Evolutionary conservation across 2,888 invertebrate species (phyloP).

Genomic region (Adelognathus sp.): DNA sequence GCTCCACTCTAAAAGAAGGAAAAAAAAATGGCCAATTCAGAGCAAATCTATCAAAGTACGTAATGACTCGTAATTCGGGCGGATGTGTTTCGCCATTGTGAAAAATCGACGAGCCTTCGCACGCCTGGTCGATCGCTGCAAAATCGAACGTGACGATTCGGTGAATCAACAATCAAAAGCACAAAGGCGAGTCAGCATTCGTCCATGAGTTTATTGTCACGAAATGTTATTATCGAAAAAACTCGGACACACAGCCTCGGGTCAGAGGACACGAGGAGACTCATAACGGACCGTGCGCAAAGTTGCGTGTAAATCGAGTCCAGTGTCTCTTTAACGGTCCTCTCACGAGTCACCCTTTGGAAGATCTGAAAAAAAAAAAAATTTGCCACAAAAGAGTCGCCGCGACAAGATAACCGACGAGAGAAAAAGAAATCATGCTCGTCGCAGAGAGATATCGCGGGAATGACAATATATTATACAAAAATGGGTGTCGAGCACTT

Average conservation of each 20-base stretch:
- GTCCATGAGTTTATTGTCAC: not conserved
- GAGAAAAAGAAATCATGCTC: slow-evolving; percentile 2
- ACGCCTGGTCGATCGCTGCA: not conserved
- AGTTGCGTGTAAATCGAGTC: not conserved
- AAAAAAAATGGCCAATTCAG: not conserved
- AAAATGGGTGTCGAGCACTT: slow-evolving; percentile 52
- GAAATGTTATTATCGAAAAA: slow-evolving; percentile 12
- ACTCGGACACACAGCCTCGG: not conserved
- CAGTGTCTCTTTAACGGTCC: not conserved
- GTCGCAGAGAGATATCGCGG: not conserved
- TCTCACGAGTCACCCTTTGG: not conserved
- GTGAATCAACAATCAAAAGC: not conserved
- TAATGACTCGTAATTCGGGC: slow-evolving; percentile 6
- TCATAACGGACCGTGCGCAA: not conserved
- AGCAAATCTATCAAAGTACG: not conserved
- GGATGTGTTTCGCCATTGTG: slow-evolving; percentile 26
- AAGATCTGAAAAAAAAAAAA: not conserved
- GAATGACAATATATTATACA: not conserved
- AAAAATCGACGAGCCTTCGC: slow-evolving; percentile 19
- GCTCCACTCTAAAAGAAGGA: not conserved
- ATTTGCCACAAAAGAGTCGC: not conserved
- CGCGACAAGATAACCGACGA: not conserved
- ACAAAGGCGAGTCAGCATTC: not conserved
- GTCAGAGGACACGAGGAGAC: slow-evolving; percentile 19
- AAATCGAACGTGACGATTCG: slow-evolving; percentile 14